Percentiles rank a stretch among this genome's conserved stretches.
phyloP scores from a whole-genome alignment of 2,888 invertebrate genomes.

The Temnothorax ravouxi region DNA sequence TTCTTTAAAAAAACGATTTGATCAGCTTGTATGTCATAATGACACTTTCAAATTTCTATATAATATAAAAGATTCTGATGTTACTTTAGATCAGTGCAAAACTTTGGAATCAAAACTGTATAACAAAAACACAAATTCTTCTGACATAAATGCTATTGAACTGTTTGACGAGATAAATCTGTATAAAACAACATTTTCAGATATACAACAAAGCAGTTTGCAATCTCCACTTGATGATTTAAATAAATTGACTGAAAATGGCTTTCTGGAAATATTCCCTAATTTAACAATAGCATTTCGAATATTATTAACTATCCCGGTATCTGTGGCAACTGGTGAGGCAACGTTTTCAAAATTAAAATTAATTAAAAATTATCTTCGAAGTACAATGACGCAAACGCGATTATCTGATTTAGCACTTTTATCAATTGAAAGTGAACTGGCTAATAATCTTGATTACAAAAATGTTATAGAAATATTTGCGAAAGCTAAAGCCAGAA shows the following conservation, averaged over 20 bases:
- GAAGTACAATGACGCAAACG: not conserved
- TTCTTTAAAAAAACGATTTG: constrained; percentile 5
- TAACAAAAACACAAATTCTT: constrained; percentile 16
- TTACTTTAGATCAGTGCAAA: constrained; percentile 12
- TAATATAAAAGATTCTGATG: not conserved
- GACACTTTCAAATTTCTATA: constrained; percentile 9
- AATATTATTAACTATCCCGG: no score
- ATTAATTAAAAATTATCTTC: not conserved
- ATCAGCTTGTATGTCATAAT: not conserved
- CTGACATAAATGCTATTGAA: not conserved
- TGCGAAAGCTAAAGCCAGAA: not conserved
- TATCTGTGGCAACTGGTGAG: no score
- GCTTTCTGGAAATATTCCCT: not conserved
- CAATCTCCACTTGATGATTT: not conserved
- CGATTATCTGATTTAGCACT: constrained; percentile 24
- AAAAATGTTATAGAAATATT: constrained; percentile 22
- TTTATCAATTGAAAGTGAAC: constrained; percentile 20
- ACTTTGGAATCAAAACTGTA: constrained; percentile 9
- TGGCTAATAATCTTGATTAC: constrained; percentile 3
- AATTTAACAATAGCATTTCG: no score
- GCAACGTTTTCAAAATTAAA: no score
- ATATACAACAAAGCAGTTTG: not conserved
- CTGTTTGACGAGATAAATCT: no score
- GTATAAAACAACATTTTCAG: not conserved
- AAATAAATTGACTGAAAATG: not conserved